Evolutionary conservation across 2,888 invertebrate genomes (phyloP).

Genomic region (Arenicola marina): DNA sequence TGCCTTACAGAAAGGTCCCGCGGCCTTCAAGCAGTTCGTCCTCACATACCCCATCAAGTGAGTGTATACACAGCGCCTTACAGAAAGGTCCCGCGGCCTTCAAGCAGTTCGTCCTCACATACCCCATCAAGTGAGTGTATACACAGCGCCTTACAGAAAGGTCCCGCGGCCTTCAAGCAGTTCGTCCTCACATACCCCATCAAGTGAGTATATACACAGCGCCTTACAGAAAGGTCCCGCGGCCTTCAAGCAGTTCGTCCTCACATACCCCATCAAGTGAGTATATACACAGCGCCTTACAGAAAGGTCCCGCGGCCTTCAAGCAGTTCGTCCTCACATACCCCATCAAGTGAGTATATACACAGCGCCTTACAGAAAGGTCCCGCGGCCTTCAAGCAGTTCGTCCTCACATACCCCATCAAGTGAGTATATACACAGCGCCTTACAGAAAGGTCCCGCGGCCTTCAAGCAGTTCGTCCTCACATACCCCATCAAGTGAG

Average conservation of each 20-base stretch:
- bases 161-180: constrained; percentile 9
- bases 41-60: constrained; percentile 17
- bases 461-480: too few species aligned
- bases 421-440: too few species aligned
- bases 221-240: constrained; percentile 9
- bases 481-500: too few species aligned
- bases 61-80: constrained; percentile 5
- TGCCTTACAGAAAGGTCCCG: constrained; percentile 8
- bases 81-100: constrained; percentile 9
- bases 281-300: too few species aligned
- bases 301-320: too few species aligned
- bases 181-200: constrained; percentile 14
- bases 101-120: constrained; percentile 11
- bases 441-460: too few species aligned
- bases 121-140: constrained; percentile 21
- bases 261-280: constrained; percentile 18
- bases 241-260: constrained; percentile 12
- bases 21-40: constrained; percentile 12
- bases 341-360: too few species aligned
- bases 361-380: too few species aligned
- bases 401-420: too few species aligned
- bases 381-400: too few species aligned
- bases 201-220: constrained; percentile 16
- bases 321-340: too few species aligned
- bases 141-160: constrained; percentile 6